These are phyloP conservation scores for Babyrousa celebensis DNA, from an alignment of 2,797 vertebrate species.

Conservation along the genomic window DNA sequence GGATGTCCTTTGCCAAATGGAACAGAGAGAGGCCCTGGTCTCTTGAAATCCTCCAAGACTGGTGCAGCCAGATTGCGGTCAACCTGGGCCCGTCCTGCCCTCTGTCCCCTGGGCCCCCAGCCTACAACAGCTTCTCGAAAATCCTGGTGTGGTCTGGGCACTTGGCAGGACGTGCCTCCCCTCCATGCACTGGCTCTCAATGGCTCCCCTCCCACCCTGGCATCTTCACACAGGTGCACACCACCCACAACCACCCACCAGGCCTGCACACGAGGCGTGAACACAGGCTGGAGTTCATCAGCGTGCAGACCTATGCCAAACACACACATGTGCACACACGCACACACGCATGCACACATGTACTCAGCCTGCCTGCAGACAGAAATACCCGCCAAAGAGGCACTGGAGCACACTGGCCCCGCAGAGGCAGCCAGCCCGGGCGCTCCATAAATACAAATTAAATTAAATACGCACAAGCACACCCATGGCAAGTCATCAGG, in stretches of 20 bases:
- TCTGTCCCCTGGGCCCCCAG: background rate
- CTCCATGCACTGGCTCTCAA: background rate
- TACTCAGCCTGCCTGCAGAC: background rate
- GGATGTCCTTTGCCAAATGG: background rate
- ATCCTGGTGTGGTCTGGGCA: background rate
- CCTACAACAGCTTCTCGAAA: background rate
- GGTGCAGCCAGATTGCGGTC: background rate
- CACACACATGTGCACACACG: too few species aligned
- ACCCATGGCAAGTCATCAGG: background rate
- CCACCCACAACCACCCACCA: background rate
- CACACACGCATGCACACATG: rapidly evolving
- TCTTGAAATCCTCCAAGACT: background rate
- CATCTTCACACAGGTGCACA: background rate
- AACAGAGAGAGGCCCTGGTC: background rate
- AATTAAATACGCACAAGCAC: slow-evolving; percentile 40
- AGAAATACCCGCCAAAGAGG: background rate
- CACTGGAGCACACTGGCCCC: background rate
- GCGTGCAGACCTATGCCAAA: background rate
- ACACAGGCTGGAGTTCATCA: background rate
- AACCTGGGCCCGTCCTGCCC: background rate
- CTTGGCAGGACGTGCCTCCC: background rate
- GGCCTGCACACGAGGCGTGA: background rate
- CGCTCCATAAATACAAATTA: slow-evolving; percentile 8
- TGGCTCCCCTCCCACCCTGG: rapidly evolving
- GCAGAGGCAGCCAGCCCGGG: background rate